A percentile compares a stretch with the other conserved stretches of the same genome.
Conservation (phyloP, 2,113 vertebrate genomes). For the Hyaena hyaena region DNA sequence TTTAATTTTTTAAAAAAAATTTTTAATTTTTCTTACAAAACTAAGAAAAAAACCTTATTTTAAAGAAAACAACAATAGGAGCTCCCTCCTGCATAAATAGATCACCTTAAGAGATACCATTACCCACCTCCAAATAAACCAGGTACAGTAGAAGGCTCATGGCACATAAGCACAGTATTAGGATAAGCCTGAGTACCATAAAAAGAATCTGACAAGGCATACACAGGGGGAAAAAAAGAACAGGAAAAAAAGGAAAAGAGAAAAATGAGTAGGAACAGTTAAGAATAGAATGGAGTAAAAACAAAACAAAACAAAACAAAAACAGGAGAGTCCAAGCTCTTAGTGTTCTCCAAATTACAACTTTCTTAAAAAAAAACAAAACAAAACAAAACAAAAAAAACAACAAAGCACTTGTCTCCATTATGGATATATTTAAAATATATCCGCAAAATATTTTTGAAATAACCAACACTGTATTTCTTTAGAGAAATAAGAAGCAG, state of each 20-base stretch:
- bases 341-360: conserved; percentile 33
- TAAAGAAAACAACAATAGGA: neutral
- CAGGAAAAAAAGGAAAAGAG: conserved; percentile 51
- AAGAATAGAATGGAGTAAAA: conserved; percentile 45
- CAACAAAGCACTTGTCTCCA: conserved; percentile 58
- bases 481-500: neutral
- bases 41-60: neutral
- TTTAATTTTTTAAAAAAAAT: neutral
- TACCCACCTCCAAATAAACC: conserved; percentile 94
- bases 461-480: neutral
- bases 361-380: conserved; percentile 52
- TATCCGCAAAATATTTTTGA: neutral
- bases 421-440: neutral
- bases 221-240: conserved; percentile 74
- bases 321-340: neutral
- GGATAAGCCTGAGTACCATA: conserved; percentile 90
- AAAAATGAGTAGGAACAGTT: conserved; percentile 78
- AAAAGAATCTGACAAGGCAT: conserved; percentile 91
- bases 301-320: neutral
- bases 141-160: conserved; percentile 91
- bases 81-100: neutral
- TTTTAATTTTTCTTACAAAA: neutral
- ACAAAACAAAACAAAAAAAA: neutral
- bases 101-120: conserved; percentile 30
- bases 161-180: conserved; percentile 91